Percentiles rank a stretch among this genome's conserved stretches.
These are phyloP conservation scores for Cercopithecus mona DNA, from an alignment of 2,113 vertebrate genomes.

Conservation along the genomic window DNA sequence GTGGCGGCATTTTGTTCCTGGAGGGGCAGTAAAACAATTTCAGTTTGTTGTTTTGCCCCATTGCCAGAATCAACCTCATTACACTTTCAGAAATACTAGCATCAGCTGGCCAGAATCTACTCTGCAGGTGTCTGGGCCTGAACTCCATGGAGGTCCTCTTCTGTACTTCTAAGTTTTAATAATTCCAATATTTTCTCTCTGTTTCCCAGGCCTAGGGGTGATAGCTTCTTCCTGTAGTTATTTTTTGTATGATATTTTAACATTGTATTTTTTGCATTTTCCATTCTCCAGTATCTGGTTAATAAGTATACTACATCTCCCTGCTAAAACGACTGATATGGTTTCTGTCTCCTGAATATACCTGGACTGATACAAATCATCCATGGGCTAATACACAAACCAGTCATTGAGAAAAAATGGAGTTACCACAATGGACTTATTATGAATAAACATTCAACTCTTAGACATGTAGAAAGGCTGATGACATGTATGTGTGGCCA, in stretches of 20 bases:
- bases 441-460: not conserved
- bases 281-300: not conserved
- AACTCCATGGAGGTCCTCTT: not conserved
- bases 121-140: not conserved
- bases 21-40: not conserved
- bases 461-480: not conserved
- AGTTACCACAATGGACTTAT: not conserved
- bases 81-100: not conserved
- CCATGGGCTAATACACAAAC: not conserved
- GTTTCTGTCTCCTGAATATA: not conserved
- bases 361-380: not conserved
- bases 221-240: not conserved
- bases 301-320: not conserved
- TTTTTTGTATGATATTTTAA: not conserved
- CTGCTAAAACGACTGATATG: not conserved
- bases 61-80: not conserved
- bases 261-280: not conserved
- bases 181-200: not conserved
- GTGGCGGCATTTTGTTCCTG: not conserved
- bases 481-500: not conserved
- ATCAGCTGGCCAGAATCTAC: not conserved
- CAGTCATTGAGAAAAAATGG: not conserved
- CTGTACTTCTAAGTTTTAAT: not conserved
- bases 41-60: not conserved
- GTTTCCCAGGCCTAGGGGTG: not conserved